Conservation (phyloP, 2,888 invertebrate genomes). For the Coleophora deauratella region DNA sequence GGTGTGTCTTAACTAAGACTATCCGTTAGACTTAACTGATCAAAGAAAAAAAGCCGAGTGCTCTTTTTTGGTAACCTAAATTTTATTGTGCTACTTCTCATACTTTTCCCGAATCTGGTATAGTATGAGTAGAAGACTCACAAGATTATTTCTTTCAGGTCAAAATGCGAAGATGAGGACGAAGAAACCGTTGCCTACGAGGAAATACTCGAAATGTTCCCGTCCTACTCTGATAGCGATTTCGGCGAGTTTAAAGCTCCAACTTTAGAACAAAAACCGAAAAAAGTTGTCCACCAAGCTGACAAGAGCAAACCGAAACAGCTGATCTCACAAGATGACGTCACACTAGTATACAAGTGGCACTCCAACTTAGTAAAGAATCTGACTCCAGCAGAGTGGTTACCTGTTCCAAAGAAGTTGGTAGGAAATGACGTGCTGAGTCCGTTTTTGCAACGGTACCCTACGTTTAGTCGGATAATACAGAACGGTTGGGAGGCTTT, state of each 20-base stretch:
- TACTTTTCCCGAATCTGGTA: no score
- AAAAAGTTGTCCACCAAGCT: conserved; percentile 31
- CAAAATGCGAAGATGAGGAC: conserved; percentile 77
- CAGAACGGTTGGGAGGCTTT: conserved; percentile 66
- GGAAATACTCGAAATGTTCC: conserved; percentile 81
- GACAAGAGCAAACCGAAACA: conserved; percentile 31
- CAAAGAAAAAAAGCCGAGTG: no score
- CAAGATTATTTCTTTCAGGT: conserved; percentile 58
- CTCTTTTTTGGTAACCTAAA: no score
- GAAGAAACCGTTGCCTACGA: conserved; percentile 79
- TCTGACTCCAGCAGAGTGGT: conserved; percentile 77
- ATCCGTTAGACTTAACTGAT: no score
- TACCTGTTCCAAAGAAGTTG: conserved; percentile 59
- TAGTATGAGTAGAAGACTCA: no score
- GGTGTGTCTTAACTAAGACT: no score
- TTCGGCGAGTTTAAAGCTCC: conserved; percentile 78
- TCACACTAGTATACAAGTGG: conserved; percentile 73
- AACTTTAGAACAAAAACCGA: conserved; percentile 63
- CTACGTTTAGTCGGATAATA: conserved; percentile 71
- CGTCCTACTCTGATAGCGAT: conserved; percentile 78
- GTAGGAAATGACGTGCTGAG: conserved; percentile 47
- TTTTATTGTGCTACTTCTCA: no score
- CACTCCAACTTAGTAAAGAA: conserved; percentile 75
- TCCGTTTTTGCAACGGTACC: conserved; percentile 75
- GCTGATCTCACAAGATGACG: conserved; percentile 67